phyloP scores from a whole-genome alignment of 2,888 invertebrate species.

The Leptura quadrifasciata region DNA sequence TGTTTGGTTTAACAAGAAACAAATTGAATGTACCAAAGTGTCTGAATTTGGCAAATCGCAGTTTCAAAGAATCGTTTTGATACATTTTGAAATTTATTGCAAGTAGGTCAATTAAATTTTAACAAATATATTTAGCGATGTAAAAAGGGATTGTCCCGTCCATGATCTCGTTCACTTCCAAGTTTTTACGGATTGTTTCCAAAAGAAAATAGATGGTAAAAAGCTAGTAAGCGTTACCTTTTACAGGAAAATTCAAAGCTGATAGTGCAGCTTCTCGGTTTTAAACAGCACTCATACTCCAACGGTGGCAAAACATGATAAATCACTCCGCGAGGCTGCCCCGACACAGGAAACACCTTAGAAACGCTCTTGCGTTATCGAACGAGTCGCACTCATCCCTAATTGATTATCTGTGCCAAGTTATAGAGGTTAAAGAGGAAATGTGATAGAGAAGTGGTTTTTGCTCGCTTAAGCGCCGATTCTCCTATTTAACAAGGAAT shows the following conservation, averaged over 20 bases:
- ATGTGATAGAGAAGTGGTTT: conserved; percentile 25
- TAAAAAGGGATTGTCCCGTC: neutral
- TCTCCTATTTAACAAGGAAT: neutral
- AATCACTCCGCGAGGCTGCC: conserved; percentile 31
- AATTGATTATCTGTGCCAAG: conserved; percentile 39
- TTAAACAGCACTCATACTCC: conserved; percentile 21
- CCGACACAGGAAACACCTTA: conserved; percentile 28
- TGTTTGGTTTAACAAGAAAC: too few relatives aligned
- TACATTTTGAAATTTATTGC: too few relatives aligned
- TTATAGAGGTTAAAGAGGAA: conserved; percentile 13
- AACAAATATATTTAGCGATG: neutral
- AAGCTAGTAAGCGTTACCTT: conserved; percentile 17
- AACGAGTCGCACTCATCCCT: conserved; percentile 30
- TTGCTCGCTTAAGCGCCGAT: neutral
- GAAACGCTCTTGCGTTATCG: conserved; percentile 32
- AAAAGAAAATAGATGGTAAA: conserved; percentile 18
- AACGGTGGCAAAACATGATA: conserved; percentile 37
- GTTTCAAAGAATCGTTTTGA: too few relatives aligned
- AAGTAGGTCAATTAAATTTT: too few relatives aligned
- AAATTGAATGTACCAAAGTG: too few relatives aligned
- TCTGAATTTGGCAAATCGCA: too few relatives aligned
- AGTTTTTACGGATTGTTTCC: conserved; percentile 25
- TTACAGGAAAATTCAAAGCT: conserved; percentile 30
- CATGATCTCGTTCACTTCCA: neutral
- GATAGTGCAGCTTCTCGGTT: conserved; percentile 26